Percentiles rank a stretch among this genome's conserved stretches.
Evolutionary conservation across 2,888 invertebrate genomes (phyloP).

Genomic region (Lasius fuliginosus): DNA sequence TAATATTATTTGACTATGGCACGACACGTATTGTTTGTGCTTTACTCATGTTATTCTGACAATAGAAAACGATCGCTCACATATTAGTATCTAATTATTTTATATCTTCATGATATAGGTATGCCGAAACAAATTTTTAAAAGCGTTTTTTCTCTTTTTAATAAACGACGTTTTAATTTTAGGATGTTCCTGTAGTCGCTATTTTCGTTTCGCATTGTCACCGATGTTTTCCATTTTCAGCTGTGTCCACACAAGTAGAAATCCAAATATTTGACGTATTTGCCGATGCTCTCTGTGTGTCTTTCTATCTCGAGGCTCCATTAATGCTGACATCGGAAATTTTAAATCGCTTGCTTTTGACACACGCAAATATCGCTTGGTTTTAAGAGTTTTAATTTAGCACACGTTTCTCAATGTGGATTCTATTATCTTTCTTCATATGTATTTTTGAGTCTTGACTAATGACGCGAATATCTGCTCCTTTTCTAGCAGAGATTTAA

Average conservation of each 20-base stretch:
- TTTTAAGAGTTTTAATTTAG: constrained; percentile 39
- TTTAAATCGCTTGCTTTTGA: neutral
- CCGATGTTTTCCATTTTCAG: neutral
- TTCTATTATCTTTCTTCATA: neutral
- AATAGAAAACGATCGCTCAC: constrained; percentile 68
- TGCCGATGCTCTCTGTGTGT: neutral
- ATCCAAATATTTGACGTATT: constrained; percentile 37
- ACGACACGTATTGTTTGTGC: constrained; percentile 26
- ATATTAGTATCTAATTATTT: constrained; percentile 79
- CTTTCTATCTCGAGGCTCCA: constrained; percentile 15
- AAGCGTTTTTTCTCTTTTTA: neutral
- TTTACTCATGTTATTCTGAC: constrained; percentile 41
- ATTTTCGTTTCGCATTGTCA: constrained; percentile 19
- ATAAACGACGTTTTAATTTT: constrained; percentile 13
- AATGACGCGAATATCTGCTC: neutral
- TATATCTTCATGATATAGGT: constrained; percentile 51
- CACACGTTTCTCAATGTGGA: neutral
- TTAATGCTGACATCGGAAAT: constrained; percentile 29
- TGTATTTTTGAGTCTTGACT: neutral
- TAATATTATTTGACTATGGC: constrained; percentile 34
- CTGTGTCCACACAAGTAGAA: constrained; percentile 1
- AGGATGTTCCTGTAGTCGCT: neutral
- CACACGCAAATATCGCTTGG: constrained; percentile 26
- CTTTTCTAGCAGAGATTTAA: constrained; percentile 14
- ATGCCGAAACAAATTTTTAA: constrained; percentile 4